Evolutionary conservation across 2,113 vertebrate genomes (phyloP).

Genomic region (Sceloporus tristichus): DNA sequence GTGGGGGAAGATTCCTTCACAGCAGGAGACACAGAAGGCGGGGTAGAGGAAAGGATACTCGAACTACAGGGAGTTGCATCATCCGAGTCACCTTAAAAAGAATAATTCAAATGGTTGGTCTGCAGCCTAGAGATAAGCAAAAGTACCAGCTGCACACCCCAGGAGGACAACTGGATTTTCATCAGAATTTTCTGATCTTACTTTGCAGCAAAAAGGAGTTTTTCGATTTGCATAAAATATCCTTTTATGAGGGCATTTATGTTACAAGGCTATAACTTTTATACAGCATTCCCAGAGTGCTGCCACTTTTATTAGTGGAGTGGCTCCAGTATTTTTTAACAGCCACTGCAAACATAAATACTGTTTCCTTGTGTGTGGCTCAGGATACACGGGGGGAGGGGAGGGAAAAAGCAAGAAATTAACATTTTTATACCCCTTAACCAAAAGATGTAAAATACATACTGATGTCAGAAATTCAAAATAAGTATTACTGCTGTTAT

Average conservation of each 20-base stretch:
- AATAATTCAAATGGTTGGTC: slow-evolving; percentile 33
- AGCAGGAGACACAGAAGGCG: slow-evolving; percentile 90
- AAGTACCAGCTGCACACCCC: background rate
- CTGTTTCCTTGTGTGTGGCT: background rate
- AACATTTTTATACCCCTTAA: background rate
- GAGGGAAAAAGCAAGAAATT: no score
- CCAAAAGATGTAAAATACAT: background rate
- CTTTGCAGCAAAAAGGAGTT: background rate
- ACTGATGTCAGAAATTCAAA: background rate
- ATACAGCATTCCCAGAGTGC: background rate
- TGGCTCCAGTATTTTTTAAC: background rate
- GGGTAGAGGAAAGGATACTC: slow-evolving; percentile 88
- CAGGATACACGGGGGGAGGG: background rate
- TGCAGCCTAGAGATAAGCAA: background rate
- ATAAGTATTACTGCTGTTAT: background rate
- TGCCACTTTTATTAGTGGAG: background rate
- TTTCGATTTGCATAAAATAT: background rate
- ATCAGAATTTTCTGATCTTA: background rate
- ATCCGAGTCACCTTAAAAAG: slow-evolving; percentile 92
- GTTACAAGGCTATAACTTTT: background rate
- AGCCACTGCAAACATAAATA: background rate
- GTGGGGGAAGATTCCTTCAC: slow-evolving; percentile 94
- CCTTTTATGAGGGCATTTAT: background rate
- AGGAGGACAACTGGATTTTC: background rate
- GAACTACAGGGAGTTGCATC: slow-evolving; percentile 90